Conservation (phyloP, 2,888 invertebrate species). For the Sarcophaga caerulescens region DNA sequence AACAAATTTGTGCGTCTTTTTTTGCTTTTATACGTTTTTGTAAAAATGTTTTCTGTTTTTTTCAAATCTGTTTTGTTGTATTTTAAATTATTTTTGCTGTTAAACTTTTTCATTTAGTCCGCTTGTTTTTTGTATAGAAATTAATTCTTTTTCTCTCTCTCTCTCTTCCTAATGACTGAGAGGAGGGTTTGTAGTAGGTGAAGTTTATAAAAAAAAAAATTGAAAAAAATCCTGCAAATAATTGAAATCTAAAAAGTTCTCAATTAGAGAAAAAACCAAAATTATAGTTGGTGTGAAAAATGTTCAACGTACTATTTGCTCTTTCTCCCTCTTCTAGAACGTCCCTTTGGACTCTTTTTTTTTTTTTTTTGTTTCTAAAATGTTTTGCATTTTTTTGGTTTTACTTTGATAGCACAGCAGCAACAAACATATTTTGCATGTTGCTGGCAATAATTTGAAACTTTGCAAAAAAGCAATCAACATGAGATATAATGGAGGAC, state of each 20-base stretch:
- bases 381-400: not conserved
- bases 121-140: slow-evolving; percentile 23
- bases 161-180: too few species aligned
- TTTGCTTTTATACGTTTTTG: slow-evolving; percentile 30
- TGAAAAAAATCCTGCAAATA: slow-evolving; percentile 20
- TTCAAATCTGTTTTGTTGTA: not conserved
- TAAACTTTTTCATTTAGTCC: slow-evolving; percentile 11
- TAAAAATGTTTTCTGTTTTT: slow-evolving; percentile 4
- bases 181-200: not conserved
- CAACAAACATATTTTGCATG: slow-evolving; percentile 59
- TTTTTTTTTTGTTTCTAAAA: not conserved
- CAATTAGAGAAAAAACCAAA: slow-evolving; percentile 58
- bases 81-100: not conserved
- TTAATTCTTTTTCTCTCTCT: slow-evolving; percentile 28
- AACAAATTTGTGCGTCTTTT: not conserved
- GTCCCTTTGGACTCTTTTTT: not conserved
- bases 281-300: slow-evolving; percentile 58
- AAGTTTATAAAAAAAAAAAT: not conserved
- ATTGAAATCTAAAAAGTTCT: slow-evolving; percentile 63
- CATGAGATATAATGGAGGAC: not conserved
- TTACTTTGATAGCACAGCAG: not conserved
- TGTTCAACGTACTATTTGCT: slow-evolving; percentile 1
- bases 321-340: not conserved
- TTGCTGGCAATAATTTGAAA: slow-evolving; percentile 45
- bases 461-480: slow-evolving; percentile 4